Evolutionary conservation across 2,888 invertebrate genomes (phyloP), one percentile per base, ranked within the genome.

Genomic region (Bellardia bayeri): DNA sequence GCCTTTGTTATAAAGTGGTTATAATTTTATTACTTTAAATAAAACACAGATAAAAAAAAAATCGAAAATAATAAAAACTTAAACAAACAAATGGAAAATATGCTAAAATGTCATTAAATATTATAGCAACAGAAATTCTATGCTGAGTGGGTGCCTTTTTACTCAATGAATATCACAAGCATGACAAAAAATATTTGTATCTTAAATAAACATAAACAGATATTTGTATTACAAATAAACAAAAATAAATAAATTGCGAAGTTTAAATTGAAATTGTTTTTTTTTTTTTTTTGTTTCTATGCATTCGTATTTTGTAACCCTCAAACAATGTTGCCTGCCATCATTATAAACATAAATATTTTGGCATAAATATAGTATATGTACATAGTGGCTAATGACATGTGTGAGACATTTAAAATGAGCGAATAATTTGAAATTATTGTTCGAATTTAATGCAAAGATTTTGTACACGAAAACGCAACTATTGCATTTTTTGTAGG

Each of bases 51-150:
- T 6, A n/a, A 23, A 61, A 42, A 61, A 51, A 63, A 51, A 51
- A 33, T 5, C 1, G 40, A 75, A 16, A 56, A 13, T 5, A 71
- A 40, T 49, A 40, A 37, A 76, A 45, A 58, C 61, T 16, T 33
- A 61, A 30, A 74, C n/a, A 61, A 33, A 9, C 45, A 49, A 64
- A 66, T 45, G 16, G 54, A 66, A 66, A 66, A 64, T 76, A 23
- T 76, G 66, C 5, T 13, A 45, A 64, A 76, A 54, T 76, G 66
- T 66, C 76, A 76, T 64, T 76, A 63, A 76, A 61, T 74, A 42
- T 9, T 37, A 37, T 56, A 14, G 71, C 56, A 33, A 16, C 11
- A 74, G 23, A 61, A 61, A 51, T 64, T 76, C 63, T 40, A 54
- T 45, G 58, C 58, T 68, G 78, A 78, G 78, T 79, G 79, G 58